Percentiles rank a stretch among this genome's conserved stretches.
Evolutionary conservation across 1,140 invertebrate species (phyloP).

Genomic region (Adelges cooleyi): DNA sequence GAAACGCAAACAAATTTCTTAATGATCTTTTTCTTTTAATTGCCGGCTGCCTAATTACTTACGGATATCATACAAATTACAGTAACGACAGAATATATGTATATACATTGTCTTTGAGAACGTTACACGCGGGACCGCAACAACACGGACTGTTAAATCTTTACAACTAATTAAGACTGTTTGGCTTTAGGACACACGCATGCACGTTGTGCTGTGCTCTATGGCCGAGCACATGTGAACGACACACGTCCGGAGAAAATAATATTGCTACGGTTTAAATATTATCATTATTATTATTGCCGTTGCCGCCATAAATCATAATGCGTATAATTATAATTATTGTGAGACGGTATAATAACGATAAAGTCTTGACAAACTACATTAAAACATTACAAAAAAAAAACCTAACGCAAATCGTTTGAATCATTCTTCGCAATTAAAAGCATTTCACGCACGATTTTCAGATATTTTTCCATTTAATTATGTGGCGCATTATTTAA

Average conservation of each 20-base stretch:
- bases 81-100: slow-evolving; percentile 21
- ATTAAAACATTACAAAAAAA: no score
- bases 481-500: no score
- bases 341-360: no score
- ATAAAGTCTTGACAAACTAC: not conserved
- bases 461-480: no score
- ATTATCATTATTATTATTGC: no score
- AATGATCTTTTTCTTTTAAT: slow-evolving; percentile 19
- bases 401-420: slow-evolving; percentile 3
- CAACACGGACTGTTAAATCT: slow-evolving; percentile 23
- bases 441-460: not conserved
- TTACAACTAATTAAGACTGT: slow-evolving; percentile 29
- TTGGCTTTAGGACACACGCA: slow-evolving; percentile 20
- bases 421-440: slow-evolving; percentile 2
- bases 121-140: slow-evolving; percentile 3
- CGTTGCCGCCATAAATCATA: no score
- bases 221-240: not conserved
- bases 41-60: slow-evolving; percentile 21
- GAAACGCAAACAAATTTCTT: slow-evolving; percentile 23
- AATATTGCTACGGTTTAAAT: no score
- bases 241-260: not conserved
- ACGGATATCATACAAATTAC: slow-evolving; percentile 25
- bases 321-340: no score
- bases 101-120: slow-evolving; percentile 21
- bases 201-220: no score